Evolutionary conservation across 2,113 vertebrate genomes (phyloP), one percentile per base, ranked within the genome.

Genomic region (Macquaria ambigua): DNA sequence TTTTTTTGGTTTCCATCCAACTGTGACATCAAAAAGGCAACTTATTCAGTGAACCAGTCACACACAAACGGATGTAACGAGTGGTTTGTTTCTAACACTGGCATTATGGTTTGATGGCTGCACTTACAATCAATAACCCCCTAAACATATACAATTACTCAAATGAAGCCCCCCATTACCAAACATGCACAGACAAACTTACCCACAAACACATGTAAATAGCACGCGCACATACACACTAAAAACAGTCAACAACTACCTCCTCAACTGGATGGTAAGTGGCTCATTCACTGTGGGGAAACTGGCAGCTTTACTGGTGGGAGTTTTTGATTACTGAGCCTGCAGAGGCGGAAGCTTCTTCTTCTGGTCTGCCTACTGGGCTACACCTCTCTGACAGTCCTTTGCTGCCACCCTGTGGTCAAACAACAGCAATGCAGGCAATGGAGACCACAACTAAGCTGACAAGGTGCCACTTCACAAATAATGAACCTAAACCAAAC

Each of bases 341-440:
- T 43, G 43, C 8, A 43, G 11, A 21, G 46, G 8, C 3, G 8
- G 14, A 21, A 4, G 70, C 20, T 21, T 66, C 79, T 89, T 89
- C 84, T 89, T 84, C 88, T 83, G 31, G 10, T 52, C 20, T 4
- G 70, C 55, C 16, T 6, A n/a, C 43, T 2, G 37, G 14, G 5
- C 20, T 37, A 6, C 78, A 55, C 5, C 3, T 68, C 58, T 74
- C 25, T 21, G 9, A 58, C 50, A 67, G 90, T 68, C 12, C 87
- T 91, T 39, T 92, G 89, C 91, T 93, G 92, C 89, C 91, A 58
- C 87, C 3, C 25, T 72, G 90, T 89, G 94, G 90, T 14, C 85
- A 84, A 59, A 85, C 8, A 0, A 12, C 6, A 16, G 41, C 14
- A 66, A 3, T 87, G 74, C 87, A 81, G 41, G 3, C 46, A 59